Conservation (phyloP, 2,888 invertebrate genomes). For the Lochmaea crataegi region DNA sequence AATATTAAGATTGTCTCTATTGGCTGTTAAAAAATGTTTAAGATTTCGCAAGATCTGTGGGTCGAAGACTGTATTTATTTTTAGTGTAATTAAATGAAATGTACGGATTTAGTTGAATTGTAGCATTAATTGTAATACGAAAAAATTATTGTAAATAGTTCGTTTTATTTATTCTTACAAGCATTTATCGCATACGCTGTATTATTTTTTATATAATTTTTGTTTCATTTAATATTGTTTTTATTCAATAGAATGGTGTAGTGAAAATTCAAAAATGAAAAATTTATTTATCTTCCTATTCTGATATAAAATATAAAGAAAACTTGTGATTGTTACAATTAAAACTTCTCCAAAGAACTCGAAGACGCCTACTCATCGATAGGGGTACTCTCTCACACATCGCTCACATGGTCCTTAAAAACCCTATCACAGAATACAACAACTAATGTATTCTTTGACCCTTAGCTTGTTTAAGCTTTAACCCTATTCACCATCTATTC, state of each 20-base stretch:
- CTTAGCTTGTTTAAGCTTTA: too few relatives aligned
- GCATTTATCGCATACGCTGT: conserved; percentile 42
- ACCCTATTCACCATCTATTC: too few relatives aligned
- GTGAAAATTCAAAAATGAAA: neutral
- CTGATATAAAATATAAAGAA: too few relatives aligned
- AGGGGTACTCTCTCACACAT: too few relatives aligned
- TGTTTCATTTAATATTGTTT: conserved; percentile 40
- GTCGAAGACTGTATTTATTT: conserved; percentile 38
- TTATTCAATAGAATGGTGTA: conserved; percentile 1
- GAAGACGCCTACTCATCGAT: too few relatives aligned
- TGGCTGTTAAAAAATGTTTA: neutral
- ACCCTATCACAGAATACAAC: too few relatives aligned
- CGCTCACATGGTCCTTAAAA: too few relatives aligned
- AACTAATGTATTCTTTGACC: too few relatives aligned
- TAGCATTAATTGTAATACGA: conserved; percentile 33
- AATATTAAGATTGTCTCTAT: conserved; percentile 4
- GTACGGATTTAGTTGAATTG: conserved; percentile 39
- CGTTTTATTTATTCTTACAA: conserved; percentile 45
- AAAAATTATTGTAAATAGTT: conserved; percentile 39
- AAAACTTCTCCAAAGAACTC: too few relatives aligned
- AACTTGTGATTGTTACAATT: too few relatives aligned
- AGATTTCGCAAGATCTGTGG: conserved; percentile 26
- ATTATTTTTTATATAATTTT: conserved; percentile 43
- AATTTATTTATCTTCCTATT: too few relatives aligned
- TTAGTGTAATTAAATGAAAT: conserved; percentile 30